Conservation (phyloP, 2,888 invertebrate species). For the Rhagophthalmus giganteus region DNA sequence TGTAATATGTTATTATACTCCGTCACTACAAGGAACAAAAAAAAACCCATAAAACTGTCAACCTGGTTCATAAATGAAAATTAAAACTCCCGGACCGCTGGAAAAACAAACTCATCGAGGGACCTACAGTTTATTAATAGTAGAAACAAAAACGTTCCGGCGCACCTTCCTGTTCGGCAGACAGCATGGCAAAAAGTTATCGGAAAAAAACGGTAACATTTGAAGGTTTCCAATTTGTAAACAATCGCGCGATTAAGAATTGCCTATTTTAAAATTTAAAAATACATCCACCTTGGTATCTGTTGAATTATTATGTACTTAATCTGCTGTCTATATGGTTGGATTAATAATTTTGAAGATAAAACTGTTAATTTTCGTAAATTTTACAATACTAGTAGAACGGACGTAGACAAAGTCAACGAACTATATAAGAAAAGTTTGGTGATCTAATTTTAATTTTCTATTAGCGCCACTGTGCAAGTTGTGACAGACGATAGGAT, state of each 20-base stretch:
- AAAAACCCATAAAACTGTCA: background rate
- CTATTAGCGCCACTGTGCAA: constrained; percentile 6
- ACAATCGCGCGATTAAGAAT: too few relatives aligned
- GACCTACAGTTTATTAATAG: constrained; percentile 15
- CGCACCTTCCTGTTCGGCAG: constrained; percentile 7
- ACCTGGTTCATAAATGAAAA: background rate
- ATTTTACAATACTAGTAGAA: background rate
- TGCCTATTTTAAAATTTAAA: too few relatives aligned
- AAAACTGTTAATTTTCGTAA: background rate
- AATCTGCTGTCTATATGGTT: too few relatives aligned
- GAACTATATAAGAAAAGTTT: constrained; percentile 4
- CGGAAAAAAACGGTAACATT: background rate
- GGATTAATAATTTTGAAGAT: too few relatives aligned
- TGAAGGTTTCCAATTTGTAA: too few relatives aligned
- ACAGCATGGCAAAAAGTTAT: constrained; percentile 13
- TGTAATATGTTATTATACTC: too few relatives aligned
- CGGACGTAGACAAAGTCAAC: background rate
- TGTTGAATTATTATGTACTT: too few relatives aligned
- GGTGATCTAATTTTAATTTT: constrained; percentile 10
- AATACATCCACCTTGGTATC: too few relatives aligned
- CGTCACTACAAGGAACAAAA: too few relatives aligned
- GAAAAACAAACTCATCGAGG: constrained; percentile 11
- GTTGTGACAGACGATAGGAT: constrained; percentile 3
- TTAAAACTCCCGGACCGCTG: background rate
- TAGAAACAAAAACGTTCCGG: constrained; percentile 8